phyloP scores from a whole-genome alignment of 2,888 invertebrate species.

The Caradrina clavipalpis region DNA sequence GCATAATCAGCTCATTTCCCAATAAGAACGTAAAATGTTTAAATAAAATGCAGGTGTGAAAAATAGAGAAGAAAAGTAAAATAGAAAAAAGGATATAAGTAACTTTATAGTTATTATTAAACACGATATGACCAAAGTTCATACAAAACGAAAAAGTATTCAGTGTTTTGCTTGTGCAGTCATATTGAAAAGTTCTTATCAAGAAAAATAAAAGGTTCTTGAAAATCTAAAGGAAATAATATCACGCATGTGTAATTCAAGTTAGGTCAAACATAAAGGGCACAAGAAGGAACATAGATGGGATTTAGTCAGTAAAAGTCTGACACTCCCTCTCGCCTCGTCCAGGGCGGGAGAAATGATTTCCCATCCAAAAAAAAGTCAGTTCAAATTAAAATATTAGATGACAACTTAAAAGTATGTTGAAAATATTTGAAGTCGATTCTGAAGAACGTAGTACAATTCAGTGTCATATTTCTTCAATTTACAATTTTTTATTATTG shows the following conservation, averaged over 20 bases:
- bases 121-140: constrained; percentile 10
- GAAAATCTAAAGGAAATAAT: background rate
- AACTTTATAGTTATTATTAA: constrained; percentile 7
- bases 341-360: no score
- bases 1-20: background rate
- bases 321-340: no score
- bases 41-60: constrained; percentile 17
- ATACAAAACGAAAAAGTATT: constrained; percentile 11
- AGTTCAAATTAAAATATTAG: background rate
- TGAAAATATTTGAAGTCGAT: no score
- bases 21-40: constrained; percentile 4
- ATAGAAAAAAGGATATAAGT: constrained; percentile 7
- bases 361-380: no score
- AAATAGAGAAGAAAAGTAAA: constrained; percentile 12
- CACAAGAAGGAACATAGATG: no score
- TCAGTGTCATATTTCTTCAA: no score
- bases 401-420: background rate
- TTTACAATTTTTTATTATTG: no score
- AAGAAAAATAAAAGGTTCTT: background rate
- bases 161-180: constrained; percentile 1
- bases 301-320: no score
- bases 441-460: no score
- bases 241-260: no score
- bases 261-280: background rate
- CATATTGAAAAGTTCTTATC: constrained; percentile 6